phyloP scores from a whole-genome alignment of 2,888 invertebrate species.

The Pterobdella sp. region DNA sequence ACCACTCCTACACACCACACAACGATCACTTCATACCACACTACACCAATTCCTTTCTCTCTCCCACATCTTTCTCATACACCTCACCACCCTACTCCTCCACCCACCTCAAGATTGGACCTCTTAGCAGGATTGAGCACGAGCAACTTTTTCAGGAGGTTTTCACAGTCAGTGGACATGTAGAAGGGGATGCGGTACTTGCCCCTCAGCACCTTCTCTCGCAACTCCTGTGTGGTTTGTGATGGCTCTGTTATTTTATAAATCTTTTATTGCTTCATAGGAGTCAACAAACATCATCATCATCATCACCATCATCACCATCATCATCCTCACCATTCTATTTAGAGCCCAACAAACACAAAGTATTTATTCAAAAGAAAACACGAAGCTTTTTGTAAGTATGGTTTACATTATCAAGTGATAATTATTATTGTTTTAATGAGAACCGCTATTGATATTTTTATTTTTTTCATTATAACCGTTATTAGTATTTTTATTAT shows the following conservation, averaged over 20 bases:
- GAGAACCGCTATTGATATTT: no score
- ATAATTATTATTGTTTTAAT: no score
- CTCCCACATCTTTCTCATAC: neutral
- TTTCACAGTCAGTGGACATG: conserved; percentile 99
- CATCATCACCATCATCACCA: no score
- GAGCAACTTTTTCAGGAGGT: conserved; percentile 96
- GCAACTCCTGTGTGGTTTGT: conserved; percentile 62
- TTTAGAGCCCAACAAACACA: no score
- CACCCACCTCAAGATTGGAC: conserved; percentile 21
- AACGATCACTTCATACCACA: neutral
- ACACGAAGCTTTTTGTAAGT: no score
- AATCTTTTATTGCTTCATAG: no score
- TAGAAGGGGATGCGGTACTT: conserved; percentile 99
- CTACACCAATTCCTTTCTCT: neutral
- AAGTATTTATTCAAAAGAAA: no score
- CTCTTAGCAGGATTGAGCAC: conserved; percentile 80
- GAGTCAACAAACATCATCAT: no score
- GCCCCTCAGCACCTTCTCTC: conserved; percentile 92
- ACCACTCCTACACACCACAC: neutral
- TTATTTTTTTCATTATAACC: no score
- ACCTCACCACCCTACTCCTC: neutral
- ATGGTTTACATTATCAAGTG: no score
- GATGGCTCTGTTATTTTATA: neutral
- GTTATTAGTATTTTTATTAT: no score
- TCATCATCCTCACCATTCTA: no score